A percentile compares a stretch with the other conserved stretches of the same genome.
Conservation (phyloP, 2,888 invertebrate genomes). For the Timema cristinae region DNA sequence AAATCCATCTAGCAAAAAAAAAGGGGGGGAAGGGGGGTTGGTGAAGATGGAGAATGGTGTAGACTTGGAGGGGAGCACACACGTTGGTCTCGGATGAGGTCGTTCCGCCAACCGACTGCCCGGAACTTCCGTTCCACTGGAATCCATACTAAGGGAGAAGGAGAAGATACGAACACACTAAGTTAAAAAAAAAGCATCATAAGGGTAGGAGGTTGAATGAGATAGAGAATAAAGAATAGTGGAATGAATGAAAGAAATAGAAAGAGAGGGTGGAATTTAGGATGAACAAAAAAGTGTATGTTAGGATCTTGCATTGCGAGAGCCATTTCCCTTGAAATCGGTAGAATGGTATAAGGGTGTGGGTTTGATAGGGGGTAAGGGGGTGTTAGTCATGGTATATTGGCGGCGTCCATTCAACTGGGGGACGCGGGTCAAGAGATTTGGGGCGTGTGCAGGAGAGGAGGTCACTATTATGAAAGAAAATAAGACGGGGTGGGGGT, state of each 20-base stretch:
- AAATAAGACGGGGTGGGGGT: too few relatives aligned
- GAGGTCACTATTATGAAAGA: too few relatives aligned
- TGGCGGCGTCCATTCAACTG: conserved; percentile 10
- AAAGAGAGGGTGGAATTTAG: not conserved
- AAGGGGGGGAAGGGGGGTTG: not conserved
- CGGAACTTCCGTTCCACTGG: conserved; percentile 12
- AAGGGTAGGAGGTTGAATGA: conserved; percentile 5
- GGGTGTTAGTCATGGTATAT: conserved; percentile 15
- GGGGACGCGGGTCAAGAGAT: not conserved
- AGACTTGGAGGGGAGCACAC: not conserved
- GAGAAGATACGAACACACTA: not conserved
- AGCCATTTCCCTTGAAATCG: too few relatives aligned
- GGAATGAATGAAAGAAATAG: conserved; percentile 2
- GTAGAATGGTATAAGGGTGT: too few relatives aligned
- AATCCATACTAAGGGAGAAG: not conserved
- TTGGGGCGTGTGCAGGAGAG: too few relatives aligned
- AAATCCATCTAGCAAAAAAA: conserved; percentile 11
- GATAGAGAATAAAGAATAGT: too few relatives aligned
- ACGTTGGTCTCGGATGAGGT: not conserved
- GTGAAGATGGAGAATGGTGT: not conserved
- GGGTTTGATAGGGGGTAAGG: too few relatives aligned
- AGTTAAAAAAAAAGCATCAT: not conserved
- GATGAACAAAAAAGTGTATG: not conserved
- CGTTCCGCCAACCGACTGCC: conserved; percentile 10
- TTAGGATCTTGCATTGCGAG: too few relatives aligned